phyloP scores from a whole-genome alignment of 2,888 invertebrate species.

The Andrena minutula region DNA sequence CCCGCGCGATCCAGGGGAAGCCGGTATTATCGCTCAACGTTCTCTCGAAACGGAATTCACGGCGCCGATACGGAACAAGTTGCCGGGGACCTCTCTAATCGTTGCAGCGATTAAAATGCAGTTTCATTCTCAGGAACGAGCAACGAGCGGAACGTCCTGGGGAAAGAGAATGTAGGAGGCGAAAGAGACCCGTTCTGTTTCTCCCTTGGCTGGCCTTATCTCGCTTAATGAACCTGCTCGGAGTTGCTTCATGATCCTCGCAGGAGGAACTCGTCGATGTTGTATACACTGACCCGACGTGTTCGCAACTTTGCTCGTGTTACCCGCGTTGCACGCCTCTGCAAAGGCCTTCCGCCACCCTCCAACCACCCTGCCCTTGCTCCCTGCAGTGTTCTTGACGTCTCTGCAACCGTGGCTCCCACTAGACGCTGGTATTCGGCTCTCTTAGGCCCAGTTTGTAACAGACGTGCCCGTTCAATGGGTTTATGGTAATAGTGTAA shows the following conservation, averaged over 20 bases:
- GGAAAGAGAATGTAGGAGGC: conserved; percentile 19
- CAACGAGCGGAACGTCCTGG: background rate
- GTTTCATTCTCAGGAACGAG: background rate
- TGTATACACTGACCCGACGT: conserved; percentile 44
- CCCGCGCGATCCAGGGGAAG: background rate
- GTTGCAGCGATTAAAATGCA: background rate
- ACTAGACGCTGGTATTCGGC: conserved; percentile 15
- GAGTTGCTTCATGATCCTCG: conserved; percentile 54
- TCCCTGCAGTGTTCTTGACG: conserved; percentile 45
- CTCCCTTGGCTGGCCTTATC: conserved; percentile 53
- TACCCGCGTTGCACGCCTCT: conserved; percentile 36
- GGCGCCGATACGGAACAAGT: too few species aligned
- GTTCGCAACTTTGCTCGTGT: conserved; percentile 50
- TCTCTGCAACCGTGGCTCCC: conserved; percentile 32
- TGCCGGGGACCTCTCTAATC: background rate
- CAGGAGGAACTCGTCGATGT: conserved; percentile 59
- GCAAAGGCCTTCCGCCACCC: conserved; percentile 23
- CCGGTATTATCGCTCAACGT: too few species aligned
- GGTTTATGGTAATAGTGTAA: conserved; percentile 4
- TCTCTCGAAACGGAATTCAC: too few species aligned
- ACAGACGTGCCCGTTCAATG: conserved; percentile 7
- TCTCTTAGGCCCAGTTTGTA: conserved; percentile 37
- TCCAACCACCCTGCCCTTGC: background rate
- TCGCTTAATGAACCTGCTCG: conserved; percentile 60
- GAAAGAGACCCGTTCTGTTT: conserved; percentile 53